These are phyloP conservation scores for Palythoa heliodiscus DNA, from an alignment of 92 coral and sea anemone genomes.

Conservation along the genomic window DNA sequence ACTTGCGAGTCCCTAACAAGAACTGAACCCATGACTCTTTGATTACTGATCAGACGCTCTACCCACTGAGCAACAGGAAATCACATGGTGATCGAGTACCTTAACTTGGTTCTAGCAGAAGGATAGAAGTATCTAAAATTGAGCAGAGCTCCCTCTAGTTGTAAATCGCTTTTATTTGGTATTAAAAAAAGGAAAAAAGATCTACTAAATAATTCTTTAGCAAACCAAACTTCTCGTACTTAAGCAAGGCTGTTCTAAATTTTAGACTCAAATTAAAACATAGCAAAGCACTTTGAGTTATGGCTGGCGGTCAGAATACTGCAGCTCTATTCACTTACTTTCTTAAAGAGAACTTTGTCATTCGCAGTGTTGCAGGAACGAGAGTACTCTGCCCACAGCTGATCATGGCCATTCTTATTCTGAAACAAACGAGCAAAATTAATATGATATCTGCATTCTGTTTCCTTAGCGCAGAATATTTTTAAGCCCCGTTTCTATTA, in stretches of 20 bases:
- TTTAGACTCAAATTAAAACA: neutral
- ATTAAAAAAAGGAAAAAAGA: no score
- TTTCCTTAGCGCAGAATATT: no score
- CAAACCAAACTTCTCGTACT: neutral
- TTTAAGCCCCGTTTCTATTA: no score
- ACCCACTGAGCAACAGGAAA: no score
- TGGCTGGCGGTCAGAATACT: neutral
- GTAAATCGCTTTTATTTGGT: no score
- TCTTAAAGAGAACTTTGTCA: slow-evolving; percentile 65
- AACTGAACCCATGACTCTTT: no score
- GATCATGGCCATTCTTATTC: slow-evolving; percentile 68
- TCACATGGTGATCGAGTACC: no score
- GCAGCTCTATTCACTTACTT: slow-evolving; percentile 46
- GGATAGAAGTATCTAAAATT: no score
- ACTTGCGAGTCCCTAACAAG: no score
- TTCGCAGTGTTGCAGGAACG: slow-evolving; percentile 61
- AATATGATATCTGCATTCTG: neutral
- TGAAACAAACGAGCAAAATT: slow-evolving; percentile 15
- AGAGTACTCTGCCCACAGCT: slow-evolving; percentile 68
- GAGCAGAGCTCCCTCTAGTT: no score
- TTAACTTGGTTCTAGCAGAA: no score
- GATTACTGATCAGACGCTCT: no score
- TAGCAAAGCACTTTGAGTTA: neutral
- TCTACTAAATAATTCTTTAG: neutral
- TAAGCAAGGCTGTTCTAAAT: neutral